Percentiles rank a stretch among this genome's conserved stretches.
phyloP scores from a whole-genome alignment of 2,888 invertebrate species.

The Chironomus tentans region DNA sequence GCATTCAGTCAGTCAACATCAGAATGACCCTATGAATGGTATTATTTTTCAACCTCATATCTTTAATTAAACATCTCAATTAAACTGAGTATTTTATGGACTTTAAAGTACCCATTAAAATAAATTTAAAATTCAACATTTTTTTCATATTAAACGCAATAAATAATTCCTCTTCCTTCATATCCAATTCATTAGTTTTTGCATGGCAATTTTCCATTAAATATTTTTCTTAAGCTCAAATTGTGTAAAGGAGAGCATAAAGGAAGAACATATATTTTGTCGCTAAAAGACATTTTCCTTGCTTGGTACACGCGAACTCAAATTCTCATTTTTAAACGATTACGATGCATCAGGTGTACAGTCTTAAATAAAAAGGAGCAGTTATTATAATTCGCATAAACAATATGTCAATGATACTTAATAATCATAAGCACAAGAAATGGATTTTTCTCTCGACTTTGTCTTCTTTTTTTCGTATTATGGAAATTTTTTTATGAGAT shows the following conservation, averaged over 20 bases:
- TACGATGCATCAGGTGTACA: slow-evolving; percentile 9
- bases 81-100: too few species aligned
- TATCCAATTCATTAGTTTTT: too few species aligned
- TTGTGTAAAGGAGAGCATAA: background rate
- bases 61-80: too few species aligned
- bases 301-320: background rate
- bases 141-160: too few species aligned
- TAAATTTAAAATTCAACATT: too few species aligned
- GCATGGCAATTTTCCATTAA: background rate
- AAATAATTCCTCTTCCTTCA: too few species aligned
- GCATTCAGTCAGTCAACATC: too few species aligned
- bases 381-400: slow-evolving; percentile 25
- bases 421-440: background rate
- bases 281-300: background rate
- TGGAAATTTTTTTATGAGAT: background rate
- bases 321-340: background rate
- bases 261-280: background rate
- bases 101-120: too few species aligned
- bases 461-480: background rate
- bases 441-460: background rate
- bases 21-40: too few species aligned
- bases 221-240: background rate
- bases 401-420: slow-evolving; percentile 23
- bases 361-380: slow-evolving; percentile 11
- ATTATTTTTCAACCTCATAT: too few species aligned